phyloP scores from a whole-genome alignment of 2,888 invertebrate genomes.

The Horisme vitalbata region DNA sequence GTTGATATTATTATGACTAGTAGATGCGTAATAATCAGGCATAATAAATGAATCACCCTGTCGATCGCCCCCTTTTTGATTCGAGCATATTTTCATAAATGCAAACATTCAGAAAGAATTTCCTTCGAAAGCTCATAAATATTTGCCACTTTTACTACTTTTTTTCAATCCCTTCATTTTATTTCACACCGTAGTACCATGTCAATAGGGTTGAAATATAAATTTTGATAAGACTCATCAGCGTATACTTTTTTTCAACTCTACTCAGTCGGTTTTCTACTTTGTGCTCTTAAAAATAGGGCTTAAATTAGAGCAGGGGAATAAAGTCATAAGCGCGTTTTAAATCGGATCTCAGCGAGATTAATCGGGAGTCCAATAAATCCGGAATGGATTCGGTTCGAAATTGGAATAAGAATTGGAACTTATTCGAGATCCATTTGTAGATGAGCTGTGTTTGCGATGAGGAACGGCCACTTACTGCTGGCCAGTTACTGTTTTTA shows the following conservation, averaged over 20 bases:
- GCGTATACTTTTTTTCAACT: slow-evolving; percentile 38
- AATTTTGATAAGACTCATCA: slow-evolving; percentile 51
- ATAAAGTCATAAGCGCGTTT: slow-evolving; percentile 71
- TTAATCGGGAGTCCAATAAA: slow-evolving; percentile 80
- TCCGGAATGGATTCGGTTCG: slow-evolving; percentile 72
- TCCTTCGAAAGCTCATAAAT: slow-evolving; percentile 82
- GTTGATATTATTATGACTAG: too few relatives aligned
- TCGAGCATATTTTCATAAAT: slow-evolving; percentile 82
- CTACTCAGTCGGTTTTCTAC: slow-evolving; percentile 9
- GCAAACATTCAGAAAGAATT: slow-evolving; percentile 82
- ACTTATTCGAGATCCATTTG: slow-evolving; percentile 77
- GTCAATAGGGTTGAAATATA: slow-evolving; percentile 37
- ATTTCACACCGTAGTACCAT: slow-evolving; percentile 41
- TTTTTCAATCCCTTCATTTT: slow-evolving; percentile 36
- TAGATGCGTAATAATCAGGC: neutral
- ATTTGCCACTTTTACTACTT: slow-evolving; percentile 78
- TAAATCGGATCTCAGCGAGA: slow-evolving; percentile 71
- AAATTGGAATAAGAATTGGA: slow-evolving; percentile 80
- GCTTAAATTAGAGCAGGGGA: slow-evolving; percentile 29
- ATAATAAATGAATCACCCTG: slow-evolving; percentile 39
- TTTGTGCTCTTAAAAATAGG: slow-evolving; percentile 35
- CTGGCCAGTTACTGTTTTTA: slow-evolving; percentile 20
- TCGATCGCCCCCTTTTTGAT: slow-evolving; percentile 60
- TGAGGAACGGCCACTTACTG: slow-evolving; percentile 47
- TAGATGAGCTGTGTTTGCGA: slow-evolving; percentile 76